Percentiles rank a stretch among this genome's conserved stretches.
phyloP scores from a whole-genome alignment of 2,113 vertebrate genomes.

The Phaetusa simplex region DNA sequence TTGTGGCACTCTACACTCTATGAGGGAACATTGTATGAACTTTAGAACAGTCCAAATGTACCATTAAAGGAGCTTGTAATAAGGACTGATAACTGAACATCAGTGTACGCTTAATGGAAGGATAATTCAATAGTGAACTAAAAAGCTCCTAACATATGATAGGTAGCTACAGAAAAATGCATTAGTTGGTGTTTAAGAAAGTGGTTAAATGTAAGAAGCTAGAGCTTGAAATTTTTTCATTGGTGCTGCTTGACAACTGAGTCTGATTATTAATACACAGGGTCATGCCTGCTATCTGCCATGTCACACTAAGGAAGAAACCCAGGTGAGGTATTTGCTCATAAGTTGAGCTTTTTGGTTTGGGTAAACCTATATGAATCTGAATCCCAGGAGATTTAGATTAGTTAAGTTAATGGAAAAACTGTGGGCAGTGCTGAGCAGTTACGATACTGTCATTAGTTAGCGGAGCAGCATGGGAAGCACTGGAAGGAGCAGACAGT shows the following conservation, averaged over 20 bases:
- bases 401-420: not conserved
- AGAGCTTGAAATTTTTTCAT: not conserved
- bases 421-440: not conserved
- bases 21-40: not conserved
- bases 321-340: not conserved
- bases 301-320: not conserved
- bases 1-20: not conserved
- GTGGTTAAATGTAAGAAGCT: not conserved
- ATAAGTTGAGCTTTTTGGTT: not conserved
- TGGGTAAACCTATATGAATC: not conserved
- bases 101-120: not conserved
- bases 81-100: not conserved
- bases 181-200: not conserved
- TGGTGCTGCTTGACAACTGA: not conserved
- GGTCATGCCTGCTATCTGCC: not conserved
- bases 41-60: not conserved
- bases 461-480: not conserved
- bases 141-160: not conserved
- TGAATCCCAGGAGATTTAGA: not conserved
- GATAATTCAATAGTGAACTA: not conserved
- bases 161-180: not conserved
- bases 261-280: not conserved
- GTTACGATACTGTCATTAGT: not conserved
- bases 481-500: not conserved
- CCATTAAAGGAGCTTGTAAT: not conserved